Base-by-base conservation (phyloP, 2,888 invertebrate species). In the Brachypalpus laphriformis region DNA sequence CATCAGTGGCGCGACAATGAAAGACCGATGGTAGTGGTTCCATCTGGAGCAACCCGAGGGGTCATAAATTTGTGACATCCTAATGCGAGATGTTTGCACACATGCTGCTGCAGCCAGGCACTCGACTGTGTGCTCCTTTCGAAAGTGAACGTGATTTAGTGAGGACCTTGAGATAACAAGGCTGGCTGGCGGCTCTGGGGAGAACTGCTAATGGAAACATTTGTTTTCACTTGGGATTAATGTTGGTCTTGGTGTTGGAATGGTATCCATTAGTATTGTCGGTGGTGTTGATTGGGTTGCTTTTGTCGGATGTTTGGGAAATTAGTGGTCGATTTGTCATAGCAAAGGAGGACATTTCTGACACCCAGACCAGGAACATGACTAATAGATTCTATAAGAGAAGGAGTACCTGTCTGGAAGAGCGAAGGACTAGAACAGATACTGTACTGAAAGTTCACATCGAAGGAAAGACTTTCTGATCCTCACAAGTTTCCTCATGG, bases 51-150 rank as follows among this genome's bases (percentile, higher is more conserved):
- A 78, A 16, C 63, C 51, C 45, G 47, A 59, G 22, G 31, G 82
- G 82, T 78, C 72, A 83, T 83, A 83, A 74, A 83, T 83, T 78
- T 83, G 72, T 83, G 82, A 78, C 82, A 83, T 83, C 72, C 78
- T 78, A 83, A 83, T 74, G 82, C 42, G 42, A 54, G 45, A 66
- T 61, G 54, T 77, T 51, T 59, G 61, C 68, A 65, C 76, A 63
- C 49, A 70, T 57, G 61, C 40, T 45, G 40, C 45, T 6, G 51
- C 40, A 2, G 16, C 40, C 70, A 37, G 54, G 16, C 25, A 9
- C 31, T 68, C 59, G 45, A 77, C 40, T 72, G 47, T 82, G 54
- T 20, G 45, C 66, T 78, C 72, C 78, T 78, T 78, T 74, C 68
- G 82, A 83, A 83, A 83, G 82, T 83, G 82, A 83, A 25, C 78